Percentiles rank a stretch among this genome's conserved stretches.
phyloP scores from a whole-genome alignment of 2,797 vertebrate genomes.

The Micropoecilia bifurca region DNA sequence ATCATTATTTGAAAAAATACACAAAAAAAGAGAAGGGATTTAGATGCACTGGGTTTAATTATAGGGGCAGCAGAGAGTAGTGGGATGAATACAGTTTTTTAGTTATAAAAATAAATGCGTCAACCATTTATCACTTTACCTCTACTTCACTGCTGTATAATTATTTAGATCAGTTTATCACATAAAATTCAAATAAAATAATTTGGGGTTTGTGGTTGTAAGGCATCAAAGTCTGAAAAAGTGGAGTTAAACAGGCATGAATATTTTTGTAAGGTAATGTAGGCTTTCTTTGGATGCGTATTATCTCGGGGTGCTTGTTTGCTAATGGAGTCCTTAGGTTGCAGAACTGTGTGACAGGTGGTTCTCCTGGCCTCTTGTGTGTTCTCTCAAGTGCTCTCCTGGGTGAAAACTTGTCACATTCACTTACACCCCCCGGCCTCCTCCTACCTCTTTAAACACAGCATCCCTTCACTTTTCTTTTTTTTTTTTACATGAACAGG shows the following conservation, averaged over 20 bases:
- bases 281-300: conserved; percentile 1
- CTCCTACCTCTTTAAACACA: conserved; percentile 51
- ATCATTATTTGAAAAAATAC: not conserved
- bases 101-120: not conserved
- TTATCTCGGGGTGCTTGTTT: conserved; percentile 57
- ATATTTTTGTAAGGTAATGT: not conserved
- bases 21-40: not conserved
- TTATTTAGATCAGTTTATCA: not conserved
- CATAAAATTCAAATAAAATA: not conserved
- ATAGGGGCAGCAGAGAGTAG: not conserved
- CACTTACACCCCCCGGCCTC: conserved; percentile 66
- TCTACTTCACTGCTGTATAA: not conserved
- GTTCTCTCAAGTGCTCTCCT: conserved; percentile 74
- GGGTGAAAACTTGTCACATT: conserved; percentile 79
- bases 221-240: not conserved
- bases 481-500: conserved; percentile 11
- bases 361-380: conserved; percentile 72
- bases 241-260: not conserved
- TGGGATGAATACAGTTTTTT: not conserved
- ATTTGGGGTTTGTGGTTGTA: not conserved
- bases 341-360: conserved; percentile 76
- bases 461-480: conserved; percentile 35
- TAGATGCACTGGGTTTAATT: not conserved
- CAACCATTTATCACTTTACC: not conserved
- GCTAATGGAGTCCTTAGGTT: conserved; percentile 78